Percentiles rank a stretch among this genome's conserved stretches.
These are phyloP conservation scores for Ptilonorhynchus violaceus DNA, from an alignment of 2,113 vertebrate species.

Conservation along the genomic window DNA sequence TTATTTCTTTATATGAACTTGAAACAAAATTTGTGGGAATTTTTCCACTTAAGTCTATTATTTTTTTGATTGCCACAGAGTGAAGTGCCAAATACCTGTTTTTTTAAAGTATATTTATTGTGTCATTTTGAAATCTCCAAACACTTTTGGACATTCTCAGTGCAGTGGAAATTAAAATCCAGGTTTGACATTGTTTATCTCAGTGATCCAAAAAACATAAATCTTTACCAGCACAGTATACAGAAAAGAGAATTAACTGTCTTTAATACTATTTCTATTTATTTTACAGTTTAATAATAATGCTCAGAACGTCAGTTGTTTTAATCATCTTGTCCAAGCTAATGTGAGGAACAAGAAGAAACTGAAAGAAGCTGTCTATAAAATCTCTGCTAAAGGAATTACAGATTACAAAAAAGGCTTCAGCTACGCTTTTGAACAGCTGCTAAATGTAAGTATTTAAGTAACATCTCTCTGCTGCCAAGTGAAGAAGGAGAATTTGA, in stretches of 20 bases:
- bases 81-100: not conserved
- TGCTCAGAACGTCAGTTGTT: slow-evolving; percentile 94
- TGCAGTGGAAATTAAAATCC: not conserved
- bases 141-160: not conserved
- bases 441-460: slow-evolving; percentile 84
- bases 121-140: not conserved
- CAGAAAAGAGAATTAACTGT: not conserved
- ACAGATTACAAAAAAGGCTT: slow-evolving; percentile 98
- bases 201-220: not conserved
- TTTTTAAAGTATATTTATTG: not conserved
- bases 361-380: slow-evolving; percentile 93
- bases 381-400: slow-evolving; percentile 95
- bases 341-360: slow-evolving; percentile 98
- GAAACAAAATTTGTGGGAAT: not conserved
- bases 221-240: not conserved
- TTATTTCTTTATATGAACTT: not conserved
- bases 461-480: not conserved
- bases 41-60: not conserved
- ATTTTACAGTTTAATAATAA: slow-evolving; percentile 90
- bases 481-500: not conserved
- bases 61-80: not conserved
- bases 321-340: slow-evolving; percentile 95
- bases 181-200: not conserved
- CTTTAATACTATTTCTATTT: not conserved
- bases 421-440: slow-evolving; percentile 95